Evolutionary conservation across 1,140 invertebrate genomes (phyloP), one percentile per base, ranked within the genome.

Genomic region (Oedothorax gibbosus): DNA sequence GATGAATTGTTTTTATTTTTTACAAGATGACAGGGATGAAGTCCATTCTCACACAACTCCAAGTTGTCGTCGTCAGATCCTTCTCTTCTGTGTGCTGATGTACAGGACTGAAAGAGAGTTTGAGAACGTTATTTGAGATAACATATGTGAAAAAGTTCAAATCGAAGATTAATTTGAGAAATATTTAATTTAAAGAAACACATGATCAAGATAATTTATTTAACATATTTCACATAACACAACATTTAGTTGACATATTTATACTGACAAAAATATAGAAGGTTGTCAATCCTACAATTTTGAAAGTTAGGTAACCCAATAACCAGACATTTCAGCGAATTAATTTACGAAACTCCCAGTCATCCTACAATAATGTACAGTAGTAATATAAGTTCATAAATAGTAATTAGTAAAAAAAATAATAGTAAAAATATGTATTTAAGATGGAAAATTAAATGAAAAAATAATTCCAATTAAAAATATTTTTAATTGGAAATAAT

Each of bases 51-150:
- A 9, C 56, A 57, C 56, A 18, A 65, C 8, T 57, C 8, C 15
- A 53, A 6, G 18, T 12, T 9, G 14, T 64, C 53, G 15, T 15
- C 15, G 11, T 86, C 64, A 86, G 54, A 86, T 69, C 65, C 85
- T 86, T 71, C 86, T 92, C 90, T 97, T 98, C 89, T 97, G 96
- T 60, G 96, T 98, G 88, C 96, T 98, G 86, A 99, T 99, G 90
- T 98, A 99, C 6, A 98, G 91, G 8, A 99, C 97, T 89, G 66
- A 77, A 88, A 88, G 21, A 57, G 77, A 75, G 75, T 85, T 68
- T 69, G 60, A 77, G 85, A 56, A 86, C 68, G 35, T 60, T 49
- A 51, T 12, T 15, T 56, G 65, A 53, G 21, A 49, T 69, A 78
- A 72, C 71, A 56, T 86, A 15, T 15, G 11, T 73, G 86, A 54